These are phyloP conservation scores for Omphaloscelis lunosa DNA, from an alignment of 2,888 invertebrate species.

Conservation along the genomic window DNA sequence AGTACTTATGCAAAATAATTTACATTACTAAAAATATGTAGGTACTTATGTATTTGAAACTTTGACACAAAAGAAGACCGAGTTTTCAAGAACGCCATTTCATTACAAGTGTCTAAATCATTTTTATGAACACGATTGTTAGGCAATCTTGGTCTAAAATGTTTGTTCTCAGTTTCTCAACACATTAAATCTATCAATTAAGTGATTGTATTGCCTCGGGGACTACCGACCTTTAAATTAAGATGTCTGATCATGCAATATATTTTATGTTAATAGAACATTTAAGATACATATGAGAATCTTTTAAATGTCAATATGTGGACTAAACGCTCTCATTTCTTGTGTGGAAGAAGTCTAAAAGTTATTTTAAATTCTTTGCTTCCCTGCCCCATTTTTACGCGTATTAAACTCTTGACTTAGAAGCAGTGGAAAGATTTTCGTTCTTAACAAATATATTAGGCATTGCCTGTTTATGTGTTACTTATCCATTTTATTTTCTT, in stretches of 20 bases:
- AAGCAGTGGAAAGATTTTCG: neutral
- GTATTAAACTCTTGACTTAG: neutral
- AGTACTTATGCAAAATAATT: too few species aligned
- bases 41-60: too few species aligned
- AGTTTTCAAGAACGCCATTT: neutral
- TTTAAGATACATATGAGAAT: constrained; percentile 45
- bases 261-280: constrained; percentile 42
- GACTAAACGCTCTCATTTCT: neutral
- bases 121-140: constrained; percentile 10
- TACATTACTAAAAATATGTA: too few species aligned
- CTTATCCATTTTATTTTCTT: neutral
- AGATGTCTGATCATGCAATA: constrained; percentile 59
- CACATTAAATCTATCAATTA: constrained; percentile 59
- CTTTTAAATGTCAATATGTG: constrained; percentile 17
- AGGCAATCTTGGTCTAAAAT: constrained; percentile 44
- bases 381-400: neutral
- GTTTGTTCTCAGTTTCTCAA: constrained; percentile 50
- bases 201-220: constrained; percentile 58
- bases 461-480: neutral
- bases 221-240: constrained; percentile 67
- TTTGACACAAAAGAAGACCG: neutral
- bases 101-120: neutral
- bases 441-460: too few species aligned
- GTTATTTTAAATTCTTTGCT: neutral
- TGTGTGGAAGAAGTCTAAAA: too few species aligned